These are phyloP conservation scores for Alcedo atthis DNA, from an alignment of 2,797 vertebrate species.

Conservation along the genomic window DNA sequence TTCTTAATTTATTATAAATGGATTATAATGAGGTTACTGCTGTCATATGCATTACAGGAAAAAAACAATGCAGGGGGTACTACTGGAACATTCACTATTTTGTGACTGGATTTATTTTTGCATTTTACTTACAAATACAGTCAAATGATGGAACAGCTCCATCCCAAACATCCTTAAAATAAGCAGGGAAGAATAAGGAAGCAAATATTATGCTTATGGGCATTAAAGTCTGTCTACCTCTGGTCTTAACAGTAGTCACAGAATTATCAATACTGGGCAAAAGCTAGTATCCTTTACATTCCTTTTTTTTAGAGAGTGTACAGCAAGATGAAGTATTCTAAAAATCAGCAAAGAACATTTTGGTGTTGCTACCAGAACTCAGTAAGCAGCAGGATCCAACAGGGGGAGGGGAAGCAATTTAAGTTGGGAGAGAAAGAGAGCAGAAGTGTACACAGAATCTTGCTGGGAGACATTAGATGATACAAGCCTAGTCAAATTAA, in stretches of 20 bases:
- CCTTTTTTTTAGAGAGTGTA: background rate
- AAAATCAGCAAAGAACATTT: background rate
- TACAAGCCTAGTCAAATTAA: slow-evolving; percentile 63
- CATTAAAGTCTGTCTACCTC: background rate
- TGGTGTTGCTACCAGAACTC: background rate
- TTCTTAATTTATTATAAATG: background rate
- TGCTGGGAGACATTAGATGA: slow-evolving; percentile 58
- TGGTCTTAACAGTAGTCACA: background rate
- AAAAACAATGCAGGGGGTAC: background rate
- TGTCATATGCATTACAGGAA: background rate
- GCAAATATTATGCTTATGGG: accelerated
- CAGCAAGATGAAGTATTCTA: background rate
- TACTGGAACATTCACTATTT: background rate
- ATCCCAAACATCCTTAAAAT: background rate
- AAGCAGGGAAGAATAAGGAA: background rate
- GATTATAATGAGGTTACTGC: background rate
- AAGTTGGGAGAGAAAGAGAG: background rate
- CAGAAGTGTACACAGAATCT: slow-evolving; percentile 8
- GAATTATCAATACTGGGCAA: background rate
- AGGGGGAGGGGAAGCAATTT: slow-evolving; percentile 19
- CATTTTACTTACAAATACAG: background rate
- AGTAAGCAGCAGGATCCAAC: background rate
- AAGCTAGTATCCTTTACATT: background rate
- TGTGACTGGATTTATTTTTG: background rate
- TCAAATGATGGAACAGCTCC: background rate